Evolutionary conservation across 2,797 vertebrate genomes (phyloP), one percentile per base, ranked within the genome.

Genomic region (Pygocentrus nattereri): DNA sequence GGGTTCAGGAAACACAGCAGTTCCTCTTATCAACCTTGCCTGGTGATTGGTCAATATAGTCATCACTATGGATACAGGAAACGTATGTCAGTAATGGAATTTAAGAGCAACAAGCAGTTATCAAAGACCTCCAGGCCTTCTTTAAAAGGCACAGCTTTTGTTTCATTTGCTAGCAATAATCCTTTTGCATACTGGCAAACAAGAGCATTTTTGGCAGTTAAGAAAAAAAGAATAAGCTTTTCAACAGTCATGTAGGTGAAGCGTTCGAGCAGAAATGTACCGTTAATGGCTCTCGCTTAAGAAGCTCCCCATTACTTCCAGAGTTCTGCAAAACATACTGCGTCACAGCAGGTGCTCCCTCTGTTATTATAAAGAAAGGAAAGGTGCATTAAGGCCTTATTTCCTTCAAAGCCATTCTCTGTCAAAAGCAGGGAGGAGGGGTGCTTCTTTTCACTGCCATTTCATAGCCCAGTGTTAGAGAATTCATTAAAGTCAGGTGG

Each of bases 21-120:
- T 94, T 94, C 91, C 91, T 81, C 68, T 84, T 76, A 84, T 79
- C 87, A 80, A 64, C 67, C 25, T 82, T 56, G 74, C 50, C 50
- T 77, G 38, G 65, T 86, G 90, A 93, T 92, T 93, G 90, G 91
- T 87, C 82, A 83, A 64, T 85, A 82, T 89, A 88, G 88, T 86
- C 85, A 87, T 93, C n/a, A 0, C 91, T 90, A 93, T 92, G 90
- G 92, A 90, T 91, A 93, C 92, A 94, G 94, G 93, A 94, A 94
- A 89, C 89, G n/a, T n/a, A n/a, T 75, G 82, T 86, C 88, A 90
- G 87, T 92, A 91, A 44, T 79, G 64, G 67, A 78, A 65, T 61
- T 62, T 78, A 47, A 84, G 27, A 73, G 19, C 23, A 65, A 76
- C 50, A 1, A 56, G 41, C 11, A 58, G 58, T 69, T 74, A 62